phyloP scores from a whole-genome alignment of 2,113 vertebrate species.

The Sander lucioperca region DNA sequence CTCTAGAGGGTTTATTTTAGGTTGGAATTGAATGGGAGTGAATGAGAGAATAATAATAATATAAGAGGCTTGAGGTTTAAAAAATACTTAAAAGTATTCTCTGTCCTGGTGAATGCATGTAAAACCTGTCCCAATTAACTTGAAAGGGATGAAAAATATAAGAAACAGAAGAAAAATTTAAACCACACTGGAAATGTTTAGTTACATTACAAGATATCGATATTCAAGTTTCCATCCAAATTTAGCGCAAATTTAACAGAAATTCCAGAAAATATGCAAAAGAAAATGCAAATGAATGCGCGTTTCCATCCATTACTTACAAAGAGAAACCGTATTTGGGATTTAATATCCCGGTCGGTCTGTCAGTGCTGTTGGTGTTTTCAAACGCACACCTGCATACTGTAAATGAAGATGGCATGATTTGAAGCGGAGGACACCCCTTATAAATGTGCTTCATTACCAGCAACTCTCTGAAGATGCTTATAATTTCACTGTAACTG shows the following conservation, averaged over 20 bases:
- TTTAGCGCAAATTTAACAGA: too few relatives aligned
- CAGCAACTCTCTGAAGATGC: neutral
- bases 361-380: neutral
- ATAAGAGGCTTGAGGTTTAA: neutral
- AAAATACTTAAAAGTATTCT: neutral
- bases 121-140: neutral
- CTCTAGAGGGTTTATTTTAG: neutral
- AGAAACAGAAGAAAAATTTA: neutral
- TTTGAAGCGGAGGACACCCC: neutral
- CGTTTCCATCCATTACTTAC: neutral
- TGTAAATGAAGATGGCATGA: neutral
- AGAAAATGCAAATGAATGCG: neutral
- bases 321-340: neutral
- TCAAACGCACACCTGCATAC: neutral
- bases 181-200: neutral
- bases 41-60: too few relatives aligned
- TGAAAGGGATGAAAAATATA: neutral
- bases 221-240: neutral
- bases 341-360: neutral
- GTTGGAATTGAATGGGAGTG: neutral
- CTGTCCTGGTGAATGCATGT: neutral
- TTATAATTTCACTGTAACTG: neutral
- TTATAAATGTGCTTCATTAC: neutral
- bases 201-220: too few relatives aligned
- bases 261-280: neutral